Conservation (phyloP, 2,113 vertebrate species). For the Ammodramus savannarum region DNA sequence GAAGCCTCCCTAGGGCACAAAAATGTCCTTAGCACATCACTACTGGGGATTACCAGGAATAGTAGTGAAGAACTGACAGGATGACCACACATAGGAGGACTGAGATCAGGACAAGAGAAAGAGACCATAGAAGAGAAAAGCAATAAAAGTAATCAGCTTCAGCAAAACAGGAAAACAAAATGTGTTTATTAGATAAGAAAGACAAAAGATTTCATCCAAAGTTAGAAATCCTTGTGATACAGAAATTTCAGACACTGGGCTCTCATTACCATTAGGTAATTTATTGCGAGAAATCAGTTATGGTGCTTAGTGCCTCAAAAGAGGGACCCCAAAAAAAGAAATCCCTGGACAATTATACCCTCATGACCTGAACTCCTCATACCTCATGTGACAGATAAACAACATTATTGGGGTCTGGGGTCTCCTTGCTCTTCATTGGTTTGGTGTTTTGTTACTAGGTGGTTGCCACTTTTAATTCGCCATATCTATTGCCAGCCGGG, state of each 20-base stretch:
- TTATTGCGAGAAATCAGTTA: neutral
- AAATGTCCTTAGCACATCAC: neutral
- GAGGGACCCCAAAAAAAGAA: neutral
- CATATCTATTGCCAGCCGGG: accelerated
- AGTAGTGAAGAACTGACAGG: neutral
- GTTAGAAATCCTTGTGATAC: neutral
- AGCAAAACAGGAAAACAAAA: neutral
- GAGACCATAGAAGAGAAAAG: neutral
- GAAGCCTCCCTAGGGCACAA: neutral
- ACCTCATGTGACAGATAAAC: neutral
- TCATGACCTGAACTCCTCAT: neutral
- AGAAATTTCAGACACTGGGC: neutral
- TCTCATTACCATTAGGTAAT: neutral
- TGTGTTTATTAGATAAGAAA: neutral
- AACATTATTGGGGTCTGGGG: neutral
- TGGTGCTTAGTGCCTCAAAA: neutral
- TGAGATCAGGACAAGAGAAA: neutral
- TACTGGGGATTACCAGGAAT: neutral
- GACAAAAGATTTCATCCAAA: neutral
- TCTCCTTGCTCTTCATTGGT: neutral
- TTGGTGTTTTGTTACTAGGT: neutral
- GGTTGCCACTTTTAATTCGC: neutral
- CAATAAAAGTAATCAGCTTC: neutral
- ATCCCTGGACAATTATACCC: neutral
- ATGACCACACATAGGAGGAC: neutral